Evolutionary conservation across 2,888 invertebrate genomes (phyloP).

Genomic region (Lamellibrachia columna): DNA sequence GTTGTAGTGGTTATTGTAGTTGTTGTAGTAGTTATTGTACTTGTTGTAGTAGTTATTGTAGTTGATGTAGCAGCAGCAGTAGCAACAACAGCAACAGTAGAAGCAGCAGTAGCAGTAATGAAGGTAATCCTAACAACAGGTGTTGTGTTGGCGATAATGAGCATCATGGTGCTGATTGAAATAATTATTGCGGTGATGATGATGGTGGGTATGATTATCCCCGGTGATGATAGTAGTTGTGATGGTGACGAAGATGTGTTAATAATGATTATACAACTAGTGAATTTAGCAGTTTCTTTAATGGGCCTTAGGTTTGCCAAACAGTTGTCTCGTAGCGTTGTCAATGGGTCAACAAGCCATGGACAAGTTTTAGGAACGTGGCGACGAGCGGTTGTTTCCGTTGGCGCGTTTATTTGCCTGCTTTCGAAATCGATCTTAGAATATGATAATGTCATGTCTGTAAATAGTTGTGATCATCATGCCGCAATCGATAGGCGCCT

Average conservation of each 20-base stretch:
- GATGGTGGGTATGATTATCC: not conserved
- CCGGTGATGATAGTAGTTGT: not conserved
- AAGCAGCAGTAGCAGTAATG: not conserved
- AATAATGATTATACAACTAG: not conserved
- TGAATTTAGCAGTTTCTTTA: not conserved
- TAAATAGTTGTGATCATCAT: not conserved
- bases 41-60: conserved; percentile 1
- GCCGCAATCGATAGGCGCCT: not conserved
- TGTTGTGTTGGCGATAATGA: not conserved
- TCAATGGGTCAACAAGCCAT: not conserved
- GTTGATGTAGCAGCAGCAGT: not conserved
- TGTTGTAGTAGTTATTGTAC: not conserved
- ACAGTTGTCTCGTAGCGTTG: not conserved
- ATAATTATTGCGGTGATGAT: not conserved
- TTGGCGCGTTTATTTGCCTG: not conserved
- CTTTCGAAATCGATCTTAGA: not conserved
- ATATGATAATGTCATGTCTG: not conserved
- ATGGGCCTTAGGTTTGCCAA: not conserved
- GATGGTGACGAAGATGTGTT: not conserved
- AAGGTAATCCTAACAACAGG: not conserved
- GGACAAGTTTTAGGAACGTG: not conserved
- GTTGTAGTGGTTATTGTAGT: not conserved
- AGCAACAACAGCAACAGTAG: conserved; percentile 5
- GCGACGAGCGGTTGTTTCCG: not conserved
- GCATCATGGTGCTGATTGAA: not conserved